Base-by-base conservation (phyloP, 1,140 invertebrate species). In the Ips typographus region DNA sequence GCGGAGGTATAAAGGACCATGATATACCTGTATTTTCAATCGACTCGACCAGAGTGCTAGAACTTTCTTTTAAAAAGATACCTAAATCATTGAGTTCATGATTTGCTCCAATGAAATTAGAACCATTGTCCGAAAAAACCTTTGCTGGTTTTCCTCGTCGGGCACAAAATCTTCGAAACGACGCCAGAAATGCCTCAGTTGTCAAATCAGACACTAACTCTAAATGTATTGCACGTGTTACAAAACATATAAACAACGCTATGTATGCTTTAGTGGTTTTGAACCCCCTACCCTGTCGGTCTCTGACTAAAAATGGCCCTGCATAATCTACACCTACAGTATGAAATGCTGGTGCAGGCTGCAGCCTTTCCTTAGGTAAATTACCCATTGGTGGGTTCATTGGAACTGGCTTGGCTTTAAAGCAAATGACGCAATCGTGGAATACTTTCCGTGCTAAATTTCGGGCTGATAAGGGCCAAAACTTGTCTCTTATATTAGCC, bases 111-210 rank as follows among this genome's bases (percentile, higher is more conserved):
- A 73, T 52, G 71, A 83, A 83, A 67, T 81, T 80, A 2, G 75
- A 78, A n/a, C 78, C 78, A 64, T 77, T 78, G 58, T 82, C 82
- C 22, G 74, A 79, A 56, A 74, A 77, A n/a, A 81, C 71, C 53
- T 76, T 56, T 5, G 44, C 57, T 2, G 78, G 75, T 47, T 72
- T 51, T 38, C 78, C 77, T 51, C 79, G 64, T 47, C 78, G 56
- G 4, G 77, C 72, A 38, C 82, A 75, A 66, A 83, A 81, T 44
- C 80, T 49, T 36, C 77, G 44, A 1, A 84, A 61, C 8, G 76
- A 73, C 41, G 72, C 73, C 38, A 82, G 58, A 68, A 82, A 82
- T 0, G 73, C 75, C 51, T 79, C 73, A 0, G 80, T 80, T 3
- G 74, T 69, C 4, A 84, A 67, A 7, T 73, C 75, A 6, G 68